Conservation (phyloP, 64 coral and sea anemone species). For the Platygyra sinensis region DNA sequence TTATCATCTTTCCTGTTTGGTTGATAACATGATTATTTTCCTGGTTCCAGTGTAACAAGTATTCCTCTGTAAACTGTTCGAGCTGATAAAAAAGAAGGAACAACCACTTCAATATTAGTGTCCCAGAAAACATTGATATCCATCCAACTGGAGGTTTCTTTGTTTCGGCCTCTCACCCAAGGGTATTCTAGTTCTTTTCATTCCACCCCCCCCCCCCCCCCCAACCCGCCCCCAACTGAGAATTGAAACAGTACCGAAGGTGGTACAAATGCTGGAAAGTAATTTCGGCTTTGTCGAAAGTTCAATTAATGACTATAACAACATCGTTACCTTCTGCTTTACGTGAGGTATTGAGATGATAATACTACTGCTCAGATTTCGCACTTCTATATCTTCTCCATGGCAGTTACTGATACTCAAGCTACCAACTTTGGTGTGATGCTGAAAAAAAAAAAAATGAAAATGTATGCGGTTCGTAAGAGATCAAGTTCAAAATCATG, state of each 20-base stretch:
- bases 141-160: too few relatives aligned
- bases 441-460: conserved; percentile 1
- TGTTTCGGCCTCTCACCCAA: too few relatives aligned
- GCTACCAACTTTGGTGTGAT: conserved; percentile 53
- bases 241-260: too few relatives aligned
- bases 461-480: neutral
- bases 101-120: neutral
- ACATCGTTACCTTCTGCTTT: conserved; percentile 7
- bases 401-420: conserved; percentile 29
- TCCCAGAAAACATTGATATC: too few relatives aligned
- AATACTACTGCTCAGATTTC: conserved; percentile 39
- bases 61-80: neutral
- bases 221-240: too few relatives aligned
- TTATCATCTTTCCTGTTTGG: conserved; percentile 18
- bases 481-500: neutral
- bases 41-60: conserved; percentile 33
- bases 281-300: neutral
- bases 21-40: conserved; percentile 42
- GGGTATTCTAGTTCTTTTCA: too few relatives aligned
- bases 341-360: conserved; percentile 25
- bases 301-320: neutral
- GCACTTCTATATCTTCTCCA: conserved; percentile 38
- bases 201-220: too few relatives aligned
- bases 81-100: neutral
- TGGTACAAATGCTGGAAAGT: too few relatives aligned